Evolutionary conservation across 2,888 invertebrate genomes (phyloP), one percentile per base, ranked within the genome.

Genomic region (Diachrysia chrysitis): DNA sequence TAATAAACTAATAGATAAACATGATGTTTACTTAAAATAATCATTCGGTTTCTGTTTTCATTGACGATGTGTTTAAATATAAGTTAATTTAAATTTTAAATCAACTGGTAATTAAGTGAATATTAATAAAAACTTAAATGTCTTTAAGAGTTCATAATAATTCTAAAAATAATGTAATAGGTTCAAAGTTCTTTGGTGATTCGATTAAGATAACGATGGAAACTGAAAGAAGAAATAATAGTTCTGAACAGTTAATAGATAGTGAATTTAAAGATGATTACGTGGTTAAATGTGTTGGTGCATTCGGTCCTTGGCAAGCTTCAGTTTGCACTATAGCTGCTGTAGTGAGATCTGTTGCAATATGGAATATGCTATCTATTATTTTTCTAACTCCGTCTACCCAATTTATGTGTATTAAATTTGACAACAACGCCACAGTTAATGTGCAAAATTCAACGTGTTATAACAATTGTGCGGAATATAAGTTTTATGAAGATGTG

Each of bases 221-320:
- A 51, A 65, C 66, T 67, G 71, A 70, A 58, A 65, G 61, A 55
- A 63, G 66, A 54, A 68, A 55, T 32, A 69, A 32, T 46, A 80
- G 78, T 37, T 69, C 65, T 25, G 79, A 79, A 6, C 55, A 78
- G 1, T 71, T 84, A 23, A 9, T 81, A 17, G 58, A 63, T 0
- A 63, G 58, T 63, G 70, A 78, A 4, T 67, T 72, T 21, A 76
- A 81, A 71, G 84, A 87, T 63, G 92, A 92, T 74, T 91, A 91
- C 68, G 66, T 92, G 29, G 87, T 84, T 9, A 85, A 88, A 76
- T 84, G 85, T 16, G 88, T 91, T 56, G 92, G 92, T 64, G 82
- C 84, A 0, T 88, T 90, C 32, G 92, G 92, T 14, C 35, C 79
- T 0, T 92, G 91, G 89, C 92, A 92, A 82, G 82, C 85, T 1